Conservation (phyloP, 2,888 invertebrate species). For the Brenthis ino region DNA sequence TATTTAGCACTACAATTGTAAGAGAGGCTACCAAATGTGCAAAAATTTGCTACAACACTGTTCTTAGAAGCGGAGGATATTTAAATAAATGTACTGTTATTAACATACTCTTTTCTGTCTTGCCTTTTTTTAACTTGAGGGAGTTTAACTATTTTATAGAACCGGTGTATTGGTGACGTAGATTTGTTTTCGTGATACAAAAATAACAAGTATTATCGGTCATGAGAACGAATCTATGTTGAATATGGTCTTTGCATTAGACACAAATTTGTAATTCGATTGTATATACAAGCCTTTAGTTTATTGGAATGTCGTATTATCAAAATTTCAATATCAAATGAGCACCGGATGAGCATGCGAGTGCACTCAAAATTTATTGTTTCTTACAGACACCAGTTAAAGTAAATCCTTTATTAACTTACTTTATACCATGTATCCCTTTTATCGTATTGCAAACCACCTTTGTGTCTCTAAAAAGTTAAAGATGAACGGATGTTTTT, state of each 20-base stretch:
- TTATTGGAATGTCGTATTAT: conserved; percentile 37
- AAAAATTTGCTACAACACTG: conserved; percentile 31
- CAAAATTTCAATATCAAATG: conserved; percentile 41
- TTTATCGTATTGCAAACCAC: conserved; percentile 17
- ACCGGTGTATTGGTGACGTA: conserved; percentile 40
- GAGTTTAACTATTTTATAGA: conserved; percentile 31
- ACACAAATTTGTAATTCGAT: conserved; percentile 51
- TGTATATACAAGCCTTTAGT: conserved; percentile 51
- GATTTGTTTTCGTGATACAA: conserved; percentile 39
- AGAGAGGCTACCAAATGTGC: conserved; percentile 24
- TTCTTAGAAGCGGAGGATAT: conserved; percentile 20
- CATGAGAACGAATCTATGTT: conserved; percentile 31
- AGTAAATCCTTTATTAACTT: conserved; percentile 17
- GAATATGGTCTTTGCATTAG: conserved; percentile 25
- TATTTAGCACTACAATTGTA: conserved; percentile 40
- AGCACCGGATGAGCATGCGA: conserved; percentile 76
- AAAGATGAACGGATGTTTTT: conserved; percentile 7
- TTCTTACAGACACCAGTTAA: conserved; percentile 11
- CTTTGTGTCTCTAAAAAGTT: conserved; percentile 15
- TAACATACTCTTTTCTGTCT: conserved; percentile 38
- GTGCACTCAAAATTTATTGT: conserved; percentile 50
- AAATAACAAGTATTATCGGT: conserved; percentile 32
- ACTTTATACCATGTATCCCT: conserved; percentile 20
- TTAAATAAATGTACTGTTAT: conserved; percentile 22
- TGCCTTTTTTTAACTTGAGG: conserved; percentile 34